Conservation (phyloP, 2,113 vertebrate species). For the Fulica atra region DNA sequence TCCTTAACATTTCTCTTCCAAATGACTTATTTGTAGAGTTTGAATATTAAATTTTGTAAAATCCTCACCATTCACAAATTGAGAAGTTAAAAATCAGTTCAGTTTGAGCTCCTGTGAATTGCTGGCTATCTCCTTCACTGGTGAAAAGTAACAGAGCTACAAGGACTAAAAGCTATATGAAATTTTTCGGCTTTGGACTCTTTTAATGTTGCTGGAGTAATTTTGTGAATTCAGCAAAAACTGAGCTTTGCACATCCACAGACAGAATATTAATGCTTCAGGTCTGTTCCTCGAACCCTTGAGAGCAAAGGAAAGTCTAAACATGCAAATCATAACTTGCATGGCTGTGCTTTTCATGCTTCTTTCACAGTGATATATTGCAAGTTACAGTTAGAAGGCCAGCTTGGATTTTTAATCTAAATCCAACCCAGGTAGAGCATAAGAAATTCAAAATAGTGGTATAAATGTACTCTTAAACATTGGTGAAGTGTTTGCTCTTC, state of each 20-base stretch:
- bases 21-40: not conserved
- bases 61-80: not conserved
- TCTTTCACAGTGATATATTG: constrained; percentile 13
- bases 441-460: not conserved
- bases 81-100: not conserved
- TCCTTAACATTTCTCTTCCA: not conserved
- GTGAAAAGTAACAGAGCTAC: not conserved
- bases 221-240: constrained; percentile 38
- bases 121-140: not conserved
- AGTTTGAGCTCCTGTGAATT: not conserved
- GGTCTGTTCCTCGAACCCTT: not conserved
- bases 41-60: not conserved
- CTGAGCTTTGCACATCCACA: not conserved
- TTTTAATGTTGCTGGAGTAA: not conserved
- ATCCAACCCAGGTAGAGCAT: not conserved
- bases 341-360: constrained; percentile 21
- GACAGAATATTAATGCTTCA: constrained; percentile 45
- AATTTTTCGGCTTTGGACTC: not conserved
- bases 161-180: not conserved
- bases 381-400: not conserved
- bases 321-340: constrained; percentile 30
- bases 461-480: not conserved
- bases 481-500: not conserved
- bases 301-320: constrained; percentile 41
- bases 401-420: constrained; percentile 16